Evolutionary conservation across 1,140 invertebrate species (phyloP).

Genomic region (Asobara japonica): DNA sequence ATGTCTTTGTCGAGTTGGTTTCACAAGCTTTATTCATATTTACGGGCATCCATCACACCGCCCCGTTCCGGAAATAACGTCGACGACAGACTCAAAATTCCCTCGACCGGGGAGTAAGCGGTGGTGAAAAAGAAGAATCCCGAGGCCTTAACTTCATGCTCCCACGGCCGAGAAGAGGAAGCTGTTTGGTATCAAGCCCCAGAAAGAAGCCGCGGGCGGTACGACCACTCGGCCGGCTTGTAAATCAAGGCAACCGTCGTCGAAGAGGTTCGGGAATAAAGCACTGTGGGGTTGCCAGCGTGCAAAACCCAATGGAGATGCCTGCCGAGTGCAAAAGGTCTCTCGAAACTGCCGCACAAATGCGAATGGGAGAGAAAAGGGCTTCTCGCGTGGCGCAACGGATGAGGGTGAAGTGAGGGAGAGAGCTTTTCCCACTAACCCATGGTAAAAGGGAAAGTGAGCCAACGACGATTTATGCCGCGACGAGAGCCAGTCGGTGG

Average conservation of each 20-base stretch:
- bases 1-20: neutral
- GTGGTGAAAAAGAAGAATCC: conserved; percentile 35
- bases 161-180: conserved; percentile 10
- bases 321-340: conserved; percentile 43
- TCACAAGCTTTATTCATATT: conserved; percentile 18
- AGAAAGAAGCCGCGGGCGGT: conserved; percentile 33
- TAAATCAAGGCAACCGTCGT: conserved; percentile 51
- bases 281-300: conserved; percentile 3
- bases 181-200: conserved; percentile 27
- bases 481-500: conserved; percentile 3
- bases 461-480: conserved; percentile 32
- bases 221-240: conserved; percentile 39
- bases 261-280: conserved; percentile 45
- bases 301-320: conserved; percentile 3
- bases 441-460: conserved; percentile 23
- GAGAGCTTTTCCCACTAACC: conserved; percentile 9
- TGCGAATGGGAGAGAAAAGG: neutral
- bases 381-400: neutral
- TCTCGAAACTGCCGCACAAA: conserved; percentile 33
- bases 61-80: conserved; percentile 32
- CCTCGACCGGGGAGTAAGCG: conserved; percentile 7
- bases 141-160: conserved; percentile 6
- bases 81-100: conserved; percentile 32
- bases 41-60: conserved; percentile 23
- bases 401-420: neutral